A percentile compares a stretch with the other conserved stretches of the same genome.
Evolutionary conservation across 2,797 vertebrate genomes (phyloP).

Genomic region (Pagetopsis macropterus): DNA sequence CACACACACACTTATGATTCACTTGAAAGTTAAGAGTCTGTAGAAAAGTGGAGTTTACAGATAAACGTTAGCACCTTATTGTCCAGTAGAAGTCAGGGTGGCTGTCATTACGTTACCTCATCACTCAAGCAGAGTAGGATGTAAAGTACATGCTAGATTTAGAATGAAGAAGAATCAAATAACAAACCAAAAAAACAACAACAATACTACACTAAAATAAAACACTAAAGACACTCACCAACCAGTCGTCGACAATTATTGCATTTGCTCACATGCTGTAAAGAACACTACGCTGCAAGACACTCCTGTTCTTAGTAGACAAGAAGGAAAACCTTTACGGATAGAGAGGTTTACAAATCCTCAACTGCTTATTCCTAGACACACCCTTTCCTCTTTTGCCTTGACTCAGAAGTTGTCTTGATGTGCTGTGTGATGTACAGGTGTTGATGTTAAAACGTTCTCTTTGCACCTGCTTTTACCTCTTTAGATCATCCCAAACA

Average conservation of each 20-base stretch:
- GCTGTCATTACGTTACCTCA: slow-evolving; percentile 75
- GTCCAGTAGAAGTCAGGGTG: slow-evolving; percentile 66
- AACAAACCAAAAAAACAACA: slow-evolving; percentile 60
- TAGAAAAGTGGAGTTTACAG: slow-evolving; percentile 69
- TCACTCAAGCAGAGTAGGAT: slow-evolving; percentile 64
- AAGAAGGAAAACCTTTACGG: slow-evolving; percentile 39
- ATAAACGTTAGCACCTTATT: slow-evolving; percentile 81
- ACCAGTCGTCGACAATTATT: slow-evolving; percentile 18
- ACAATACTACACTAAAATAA: slow-evolving; percentile 17
- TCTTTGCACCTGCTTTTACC: slow-evolving; percentile 75
- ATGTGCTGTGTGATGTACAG: slow-evolving; percentile 56
- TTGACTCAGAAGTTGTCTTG: slow-evolving; percentile 69
- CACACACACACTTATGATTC: slow-evolving; percentile 45
- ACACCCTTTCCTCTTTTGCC: slow-evolving; percentile 62
- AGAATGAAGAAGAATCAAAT: slow-evolving; percentile 48
- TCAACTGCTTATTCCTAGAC: slow-evolving; percentile 61
- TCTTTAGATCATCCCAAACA: slow-evolving; percentile 57
- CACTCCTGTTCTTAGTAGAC: slow-evolving; percentile 32
- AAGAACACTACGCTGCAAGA: slow-evolving; percentile 42
- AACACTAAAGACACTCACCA: slow-evolving; percentile 25
- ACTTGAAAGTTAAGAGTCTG: slow-evolving; percentile 63
- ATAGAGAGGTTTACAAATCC: slow-evolving; percentile 66
- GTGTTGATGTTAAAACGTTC: slow-evolving; percentile 61
- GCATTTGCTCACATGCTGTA: slow-evolving; percentile 49
- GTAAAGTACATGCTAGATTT: slow-evolving; percentile 49